A percentile compares a stretch with the other conserved stretches of the same genome.
These are phyloP conservation scores for Ischnus inquisitorius DNA, from an alignment of 2,888 invertebrate genomes.

Conservation along the genomic window DNA sequence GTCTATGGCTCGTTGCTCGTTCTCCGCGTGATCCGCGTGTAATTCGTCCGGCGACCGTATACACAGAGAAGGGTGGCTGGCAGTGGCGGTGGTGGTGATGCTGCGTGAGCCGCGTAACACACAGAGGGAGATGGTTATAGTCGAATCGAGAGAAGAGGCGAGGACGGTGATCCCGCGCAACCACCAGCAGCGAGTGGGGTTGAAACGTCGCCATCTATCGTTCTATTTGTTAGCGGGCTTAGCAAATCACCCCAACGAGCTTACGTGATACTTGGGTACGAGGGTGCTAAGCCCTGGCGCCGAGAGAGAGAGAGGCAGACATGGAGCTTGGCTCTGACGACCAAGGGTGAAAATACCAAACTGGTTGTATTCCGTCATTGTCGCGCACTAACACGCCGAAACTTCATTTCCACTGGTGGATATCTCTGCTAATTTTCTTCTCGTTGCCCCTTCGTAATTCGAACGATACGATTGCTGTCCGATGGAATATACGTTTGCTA, in stretches of 20 bases:
- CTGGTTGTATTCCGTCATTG: constrained; percentile 24
- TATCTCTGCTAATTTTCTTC: constrained; percentile 69
- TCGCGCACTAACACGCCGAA: constrained; percentile 27
- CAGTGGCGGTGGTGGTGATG: constrained; percentile 29
- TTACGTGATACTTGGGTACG: constrained; percentile 80
- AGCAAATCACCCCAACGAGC: constrained; percentile 85
- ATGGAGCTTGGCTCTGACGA: constrained; percentile 35
- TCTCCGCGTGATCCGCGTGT: constrained; percentile 81
- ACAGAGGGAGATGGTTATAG: constrained; percentile 21
- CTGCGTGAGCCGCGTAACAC: constrained; percentile 4
- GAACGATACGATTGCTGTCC: constrained; percentile 65
- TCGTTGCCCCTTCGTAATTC: constrained; percentile 66
- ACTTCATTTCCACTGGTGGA: constrained; percentile 36
- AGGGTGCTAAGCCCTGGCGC: constrained; percentile 82
- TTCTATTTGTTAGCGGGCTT: constrained; percentile 85
- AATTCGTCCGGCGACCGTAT: constrained; percentile 78
- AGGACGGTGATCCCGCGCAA: constrained; percentile 65
- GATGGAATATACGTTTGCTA: constrained; percentile 51
- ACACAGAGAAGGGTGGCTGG: constrained; percentile 43
- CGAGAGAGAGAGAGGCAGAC: constrained; percentile 57
- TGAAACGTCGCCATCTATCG: constrained; percentile 84
- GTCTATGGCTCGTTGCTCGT: constrained; percentile 56
- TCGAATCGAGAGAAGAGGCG: constrained; percentile 44
- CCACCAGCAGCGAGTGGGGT: constrained; percentile 70
- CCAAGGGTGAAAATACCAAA: constrained; percentile 61